phyloP scores from a whole-genome alignment of 1,140 invertebrate genomes.

The Berghia stephanieae region DNA sequence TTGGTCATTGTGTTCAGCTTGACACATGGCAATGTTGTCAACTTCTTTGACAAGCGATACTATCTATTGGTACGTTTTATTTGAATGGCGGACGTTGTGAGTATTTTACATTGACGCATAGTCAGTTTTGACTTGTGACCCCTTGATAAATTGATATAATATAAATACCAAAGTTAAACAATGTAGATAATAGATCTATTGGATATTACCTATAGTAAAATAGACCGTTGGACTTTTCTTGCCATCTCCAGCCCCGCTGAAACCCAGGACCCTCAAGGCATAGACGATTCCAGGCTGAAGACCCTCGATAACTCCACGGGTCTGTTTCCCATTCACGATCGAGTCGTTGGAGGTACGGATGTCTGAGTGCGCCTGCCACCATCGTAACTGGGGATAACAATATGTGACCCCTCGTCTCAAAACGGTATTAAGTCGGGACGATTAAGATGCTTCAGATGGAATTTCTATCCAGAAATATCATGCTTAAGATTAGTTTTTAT shows the following conservation, averaged over 20 bases:
- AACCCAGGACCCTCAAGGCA: slow-evolving; percentile 42
- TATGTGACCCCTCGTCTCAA: too few species aligned
- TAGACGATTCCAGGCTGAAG: slow-evolving; percentile 43
- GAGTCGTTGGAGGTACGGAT: slow-evolving; percentile 40
- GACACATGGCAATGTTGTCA: too few species aligned
- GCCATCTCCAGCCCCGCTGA: slow-evolving; percentile 46
- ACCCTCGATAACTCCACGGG: slow-evolving; percentile 29
- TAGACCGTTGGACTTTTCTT: slow-evolving; percentile 50
- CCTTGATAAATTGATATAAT: background rate
- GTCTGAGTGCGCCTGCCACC: slow-evolving; percentile 43
- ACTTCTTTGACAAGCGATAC: background rate
- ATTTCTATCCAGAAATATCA: too few species aligned
- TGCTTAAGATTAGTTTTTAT: too few species aligned
- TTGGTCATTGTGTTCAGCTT: too few species aligned
- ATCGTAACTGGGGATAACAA: slow-evolving; percentile 35
- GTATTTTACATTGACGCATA: background rate
- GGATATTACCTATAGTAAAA: slow-evolving; percentile 43
- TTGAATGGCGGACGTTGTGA: background rate
- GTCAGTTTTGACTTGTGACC: background rate
- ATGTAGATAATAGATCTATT: background rate
- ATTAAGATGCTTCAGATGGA: too few species aligned
- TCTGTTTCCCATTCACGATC: slow-evolving; percentile 29
- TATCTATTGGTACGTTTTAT: background rate
- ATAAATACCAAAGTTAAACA: background rate
- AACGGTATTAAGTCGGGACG: too few species aligned